These are phyloP conservation scores for Catamblyrhynchus diadema DNA, from an alignment of 2,797 vertebrate species.

Conservation along the genomic window DNA sequence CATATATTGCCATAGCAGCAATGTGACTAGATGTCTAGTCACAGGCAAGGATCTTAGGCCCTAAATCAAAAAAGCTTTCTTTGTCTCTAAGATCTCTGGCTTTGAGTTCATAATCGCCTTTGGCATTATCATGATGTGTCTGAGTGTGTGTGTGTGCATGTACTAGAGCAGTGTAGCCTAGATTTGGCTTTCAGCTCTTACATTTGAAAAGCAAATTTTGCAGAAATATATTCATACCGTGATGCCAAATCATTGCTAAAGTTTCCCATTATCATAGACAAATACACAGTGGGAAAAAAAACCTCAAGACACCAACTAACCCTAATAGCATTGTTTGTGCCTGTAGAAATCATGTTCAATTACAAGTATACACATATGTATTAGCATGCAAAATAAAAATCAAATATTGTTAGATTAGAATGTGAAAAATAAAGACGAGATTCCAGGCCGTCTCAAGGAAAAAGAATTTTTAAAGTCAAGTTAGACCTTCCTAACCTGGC, in stretches of 20 bases:
- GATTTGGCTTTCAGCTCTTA: background rate
- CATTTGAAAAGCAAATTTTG: background rate
- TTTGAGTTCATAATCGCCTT: background rate
- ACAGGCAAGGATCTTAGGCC: background rate
- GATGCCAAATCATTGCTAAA: background rate
- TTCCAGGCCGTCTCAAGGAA: background rate
- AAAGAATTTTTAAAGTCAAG: background rate
- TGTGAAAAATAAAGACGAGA: background rate
- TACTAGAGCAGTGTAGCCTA: background rate
- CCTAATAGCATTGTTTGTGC: background rate
- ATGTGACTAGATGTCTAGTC: background rate
- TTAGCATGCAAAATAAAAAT: background rate
- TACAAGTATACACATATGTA: background rate
- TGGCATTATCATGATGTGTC: background rate
- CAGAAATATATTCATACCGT: background rate
- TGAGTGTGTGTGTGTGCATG: background rate
- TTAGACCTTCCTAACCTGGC: background rate
- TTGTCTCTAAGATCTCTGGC: background rate
- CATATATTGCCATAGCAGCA: background rate
- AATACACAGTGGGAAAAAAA: background rate
- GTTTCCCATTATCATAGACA: background rate
- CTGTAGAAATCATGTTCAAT: background rate
- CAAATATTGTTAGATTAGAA: background rate
- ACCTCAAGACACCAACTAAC: background rate
- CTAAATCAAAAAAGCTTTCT: background rate